Evolutionary conservation across 1,140 invertebrate genomes (phyloP).

Genomic region (Amphibalanus amphitrite): DNA sequence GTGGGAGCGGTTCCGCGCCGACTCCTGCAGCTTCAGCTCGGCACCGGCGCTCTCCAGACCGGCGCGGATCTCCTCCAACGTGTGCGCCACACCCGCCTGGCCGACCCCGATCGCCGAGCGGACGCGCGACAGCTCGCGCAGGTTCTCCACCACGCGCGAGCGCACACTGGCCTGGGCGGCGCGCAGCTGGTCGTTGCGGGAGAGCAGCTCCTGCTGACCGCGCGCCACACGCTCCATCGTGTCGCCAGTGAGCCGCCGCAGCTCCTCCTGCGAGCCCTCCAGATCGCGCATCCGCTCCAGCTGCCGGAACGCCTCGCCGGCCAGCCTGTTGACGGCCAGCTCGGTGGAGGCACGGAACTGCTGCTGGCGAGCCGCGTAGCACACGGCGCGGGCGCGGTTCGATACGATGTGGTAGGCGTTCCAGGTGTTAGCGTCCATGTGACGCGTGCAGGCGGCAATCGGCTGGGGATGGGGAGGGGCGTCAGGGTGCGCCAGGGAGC

Average conservation of each 20-base stretch:
- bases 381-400: constrained; percentile 47
- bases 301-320: neutral
- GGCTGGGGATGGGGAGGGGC: constrained; percentile 23
- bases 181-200: neutral
- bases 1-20: neutral
- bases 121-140: neutral
- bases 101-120: neutral
- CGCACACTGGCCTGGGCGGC: neutral
- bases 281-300: neutral
- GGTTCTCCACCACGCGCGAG: neutral
- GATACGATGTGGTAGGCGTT: constrained; percentile 51
- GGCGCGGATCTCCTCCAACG: neutral
- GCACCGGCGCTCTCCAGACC: neutral
- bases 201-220: neutral
- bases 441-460: constrained; percentile 40
- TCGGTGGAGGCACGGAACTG: constrained; percentile 48
- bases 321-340: constrained; percentile 44
- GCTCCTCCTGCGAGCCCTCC: neutral
- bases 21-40: neutral
- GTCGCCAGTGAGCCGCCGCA: neutral
- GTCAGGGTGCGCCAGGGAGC: too few relatives aligned
- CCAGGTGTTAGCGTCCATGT: constrained; percentile 49
- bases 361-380: constrained; percentile 40
- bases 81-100: neutral
- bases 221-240: neutral